phyloP scores from a whole-genome alignment of 2,888 invertebrate species.

The Tenthredo distinguenda region DNA sequence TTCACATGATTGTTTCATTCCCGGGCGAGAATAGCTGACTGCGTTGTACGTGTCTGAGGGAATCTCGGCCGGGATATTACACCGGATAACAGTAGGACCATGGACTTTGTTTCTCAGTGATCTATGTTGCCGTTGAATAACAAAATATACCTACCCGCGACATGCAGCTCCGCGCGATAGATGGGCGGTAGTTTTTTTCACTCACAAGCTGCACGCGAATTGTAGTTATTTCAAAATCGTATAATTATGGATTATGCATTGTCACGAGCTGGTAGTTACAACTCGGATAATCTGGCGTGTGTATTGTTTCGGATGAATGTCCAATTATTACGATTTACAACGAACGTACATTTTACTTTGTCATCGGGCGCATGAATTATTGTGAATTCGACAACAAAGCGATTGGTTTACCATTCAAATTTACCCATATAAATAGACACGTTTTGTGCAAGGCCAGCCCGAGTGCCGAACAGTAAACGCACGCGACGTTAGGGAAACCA shows the following conservation, averaged over 20 bases:
- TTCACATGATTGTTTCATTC: conserved; percentile 55
- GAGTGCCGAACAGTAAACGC: neutral
- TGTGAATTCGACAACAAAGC: conserved; percentile 17
- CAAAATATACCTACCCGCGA: conserved; percentile 13
- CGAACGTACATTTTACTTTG: neutral
- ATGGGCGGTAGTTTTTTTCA: neutral
- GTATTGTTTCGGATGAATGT: conserved; percentile 19
- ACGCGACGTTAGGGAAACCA: conserved; percentile 23
- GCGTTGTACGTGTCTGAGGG: conserved; percentile 49
- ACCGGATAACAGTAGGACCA: conserved; percentile 31
- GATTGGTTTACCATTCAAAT: neutral
- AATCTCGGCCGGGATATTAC: conserved; percentile 49
- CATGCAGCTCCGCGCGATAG: neutral
- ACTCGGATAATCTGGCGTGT: neutral
- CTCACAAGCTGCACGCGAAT: conserved; percentile 17
- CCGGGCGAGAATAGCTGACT: conserved; percentile 53
- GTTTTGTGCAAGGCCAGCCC: neutral
- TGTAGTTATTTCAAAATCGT: conserved; percentile 17
- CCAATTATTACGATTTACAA: conserved; percentile 27
- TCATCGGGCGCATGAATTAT: neutral
- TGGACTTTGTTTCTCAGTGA: conserved; percentile 42
- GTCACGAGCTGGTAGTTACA: conserved; percentile 16
- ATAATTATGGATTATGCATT: neutral
- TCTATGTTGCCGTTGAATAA: conserved; percentile 19
- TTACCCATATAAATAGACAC: conserved; percentile 20